A percentile compares a stretch with the other conserved stretches of the same genome.
phyloP scores from a whole-genome alignment of 2,113 vertebrate species.

The Podarcis cretensis region DNA sequence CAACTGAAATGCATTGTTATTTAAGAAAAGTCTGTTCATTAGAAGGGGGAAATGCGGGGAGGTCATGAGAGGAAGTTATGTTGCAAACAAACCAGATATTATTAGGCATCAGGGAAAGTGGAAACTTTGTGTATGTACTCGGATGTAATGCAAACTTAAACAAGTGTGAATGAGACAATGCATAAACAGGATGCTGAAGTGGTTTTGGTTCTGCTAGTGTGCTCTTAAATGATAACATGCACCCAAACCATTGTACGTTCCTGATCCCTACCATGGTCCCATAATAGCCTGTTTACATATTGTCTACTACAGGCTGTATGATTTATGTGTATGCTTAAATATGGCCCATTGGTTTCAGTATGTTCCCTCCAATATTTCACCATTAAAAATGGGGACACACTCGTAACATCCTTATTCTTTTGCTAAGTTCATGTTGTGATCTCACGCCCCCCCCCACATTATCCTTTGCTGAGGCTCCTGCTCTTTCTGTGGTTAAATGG shows the following conservation, averaged over 20 bases:
- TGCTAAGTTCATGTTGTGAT: neutral
- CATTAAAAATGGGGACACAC: neutral
- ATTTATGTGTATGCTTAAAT: neutral
- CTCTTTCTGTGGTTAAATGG: neutral
- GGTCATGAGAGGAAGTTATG: neutral
- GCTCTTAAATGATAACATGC: neutral
- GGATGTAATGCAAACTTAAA: constrained; percentile 19
- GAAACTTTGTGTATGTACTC: neutral
- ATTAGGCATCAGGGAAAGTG: neutral
- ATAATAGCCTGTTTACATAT: constrained; percentile 42
- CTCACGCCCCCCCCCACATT: too few species aligned
- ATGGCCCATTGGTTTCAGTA: neutral
- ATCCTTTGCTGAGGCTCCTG: neutral
- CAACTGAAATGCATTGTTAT: too few species aligned
- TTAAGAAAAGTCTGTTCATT: neutral
- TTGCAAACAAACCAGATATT: neutral
- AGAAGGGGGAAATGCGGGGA: neutral
- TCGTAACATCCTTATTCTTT: neutral
- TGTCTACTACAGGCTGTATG: neutral
- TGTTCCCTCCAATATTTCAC: neutral
- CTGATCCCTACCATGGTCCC: constrained; percentile 20
- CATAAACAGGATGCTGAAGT: constrained; percentile 45
- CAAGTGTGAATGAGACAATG: constrained; percentile 15
- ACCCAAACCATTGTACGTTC: neutral
- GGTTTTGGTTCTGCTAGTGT: constrained; percentile 11